These are phyloP conservation scores for Tetramorium alpestre DNA, from an alignment of 1,140 invertebrate genomes.

Conservation along the genomic window DNA sequence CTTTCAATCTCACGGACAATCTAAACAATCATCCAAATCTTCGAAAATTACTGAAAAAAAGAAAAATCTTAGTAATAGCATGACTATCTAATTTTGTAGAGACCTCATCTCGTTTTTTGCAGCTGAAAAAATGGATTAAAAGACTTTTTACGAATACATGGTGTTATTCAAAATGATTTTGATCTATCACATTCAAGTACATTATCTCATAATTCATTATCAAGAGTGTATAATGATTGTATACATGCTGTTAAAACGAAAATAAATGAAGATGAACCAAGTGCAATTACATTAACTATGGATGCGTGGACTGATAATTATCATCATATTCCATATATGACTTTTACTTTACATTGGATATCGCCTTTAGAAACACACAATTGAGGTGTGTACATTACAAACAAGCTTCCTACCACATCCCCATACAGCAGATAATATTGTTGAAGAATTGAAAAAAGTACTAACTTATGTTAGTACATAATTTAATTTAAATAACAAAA, in stretches of 20 bases:
- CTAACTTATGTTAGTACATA: background rate
- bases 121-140: background rate
- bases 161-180: background rate
- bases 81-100: conserved; percentile 6
- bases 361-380: conserved; percentile 1
- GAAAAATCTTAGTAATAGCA: background rate
- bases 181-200: conserved; percentile 4
- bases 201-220: conserved; percentile 4
- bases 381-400: conserved; percentile 26
- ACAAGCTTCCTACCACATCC: conserved; percentile 5
- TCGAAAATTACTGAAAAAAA: background rate
- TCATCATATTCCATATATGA: conserved; percentile 29
- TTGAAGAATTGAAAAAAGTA: conserved; percentile 33
- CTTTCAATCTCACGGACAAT: background rate
- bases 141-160: conserved; percentile 9
- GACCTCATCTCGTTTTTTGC: background rate
- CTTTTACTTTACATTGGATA: conserved; percentile 32
- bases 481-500: conserved; percentile 20
- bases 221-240: conserved; percentile 7
- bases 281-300: conserved; percentile 25
- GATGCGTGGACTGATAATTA: conserved; percentile 23
- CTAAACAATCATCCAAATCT: background rate
- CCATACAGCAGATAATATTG: conserved; percentile 25
- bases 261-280: conserved; percentile 30
- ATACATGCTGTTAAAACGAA: conserved; percentile 8